phyloP scores from a whole-genome alignment of 2,888 invertebrate species.

The Drosophila prolongata region DNA sequence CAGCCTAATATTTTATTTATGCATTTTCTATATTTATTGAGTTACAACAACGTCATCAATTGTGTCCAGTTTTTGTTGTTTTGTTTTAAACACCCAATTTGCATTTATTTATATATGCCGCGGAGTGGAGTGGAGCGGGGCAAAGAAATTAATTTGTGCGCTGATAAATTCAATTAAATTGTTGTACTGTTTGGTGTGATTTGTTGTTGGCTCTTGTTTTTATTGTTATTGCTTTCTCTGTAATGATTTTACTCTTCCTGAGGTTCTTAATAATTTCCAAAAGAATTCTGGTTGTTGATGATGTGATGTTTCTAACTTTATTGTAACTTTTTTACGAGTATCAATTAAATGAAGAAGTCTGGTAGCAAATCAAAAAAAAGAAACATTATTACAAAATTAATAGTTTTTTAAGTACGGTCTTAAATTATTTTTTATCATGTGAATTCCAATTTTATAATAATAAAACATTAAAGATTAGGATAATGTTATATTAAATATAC shows the following conservation, averaged over 20 bases:
- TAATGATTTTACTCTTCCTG: slow-evolving; percentile 25
- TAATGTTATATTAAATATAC: not conserved
- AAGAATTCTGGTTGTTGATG: no score
- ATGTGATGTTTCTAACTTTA: no score
- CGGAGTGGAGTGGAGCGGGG: not conserved
- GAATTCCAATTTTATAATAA: not conserved
- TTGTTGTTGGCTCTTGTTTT: slow-evolving; percentile 51
- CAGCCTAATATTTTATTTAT: slow-evolving; percentile 74
- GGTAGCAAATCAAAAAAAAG: no score
- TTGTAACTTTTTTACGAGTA: no score
- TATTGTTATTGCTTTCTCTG: slow-evolving; percentile 22
- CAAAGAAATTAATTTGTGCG: slow-evolving; percentile 65
- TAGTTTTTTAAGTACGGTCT: no score
- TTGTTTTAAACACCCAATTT: slow-evolving; percentile 74
- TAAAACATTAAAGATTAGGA: not conserved
- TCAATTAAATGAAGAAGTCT: no score
- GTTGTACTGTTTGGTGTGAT: slow-evolving; percentile 59
- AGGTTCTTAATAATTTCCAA: no score
- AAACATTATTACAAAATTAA: no score
- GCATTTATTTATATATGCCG: slow-evolving; percentile 71
- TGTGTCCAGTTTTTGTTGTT: slow-evolving; percentile 50
- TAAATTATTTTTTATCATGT: not conserved
- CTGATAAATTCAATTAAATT: slow-evolving; percentile 77
- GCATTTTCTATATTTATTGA: slow-evolving; percentile 71
- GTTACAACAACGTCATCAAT: slow-evolving; percentile 66